Percentiles rank a stretch among this genome's conserved stretches.
Evolutionary conservation across 30 jellyfish, hydroid and myxozoan species (phyloP).

Genomic region (Aurelia sp.): DNA sequence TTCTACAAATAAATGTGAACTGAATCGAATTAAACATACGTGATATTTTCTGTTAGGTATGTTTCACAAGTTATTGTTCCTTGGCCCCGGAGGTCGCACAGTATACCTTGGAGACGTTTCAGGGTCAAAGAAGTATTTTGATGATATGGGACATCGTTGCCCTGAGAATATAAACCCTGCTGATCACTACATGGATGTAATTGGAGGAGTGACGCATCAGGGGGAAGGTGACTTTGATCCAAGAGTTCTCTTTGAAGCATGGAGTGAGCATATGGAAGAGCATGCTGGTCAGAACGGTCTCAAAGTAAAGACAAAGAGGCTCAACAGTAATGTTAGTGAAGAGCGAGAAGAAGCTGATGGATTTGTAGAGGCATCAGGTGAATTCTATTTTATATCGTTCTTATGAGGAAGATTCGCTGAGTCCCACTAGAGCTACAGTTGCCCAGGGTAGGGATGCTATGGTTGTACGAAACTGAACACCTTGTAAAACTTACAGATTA

Average conservation of each 20-base stretch:
- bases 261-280: slow-evolving; percentile 25
- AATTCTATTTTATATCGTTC: too few relatives aligned
- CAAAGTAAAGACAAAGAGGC: too few relatives aligned
- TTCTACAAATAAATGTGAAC: too few relatives aligned
- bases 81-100: slow-evolving; percentile 82
- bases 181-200: slow-evolving; percentile 75
- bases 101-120: slow-evolving; percentile 73
- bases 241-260: slow-evolving; percentile 42
- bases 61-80: slow-evolving; percentile 72
- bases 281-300: not conserved
- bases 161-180: slow-evolving; percentile 77
- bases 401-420: too few relatives aligned
- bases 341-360: too few relatives aligned
- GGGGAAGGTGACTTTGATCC: slow-evolving; percentile 38
- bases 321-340: not conserved
- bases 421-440: too few relatives aligned
- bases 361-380: too few relatives aligned
- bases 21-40: too few relatives aligned
- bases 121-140: slow-evolving; percentile 60
- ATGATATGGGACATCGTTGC: slow-evolving; percentile 26
- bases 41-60: slow-evolving; percentile 22
- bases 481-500: too few relatives aligned
- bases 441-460: too few relatives aligned
- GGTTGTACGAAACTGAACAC: too few relatives aligned
- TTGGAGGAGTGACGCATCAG: slow-evolving; percentile 62